phyloP scores from a whole-genome alignment of 2,797 vertebrate genomes.

The Semotilus atromaculatus region DNA sequence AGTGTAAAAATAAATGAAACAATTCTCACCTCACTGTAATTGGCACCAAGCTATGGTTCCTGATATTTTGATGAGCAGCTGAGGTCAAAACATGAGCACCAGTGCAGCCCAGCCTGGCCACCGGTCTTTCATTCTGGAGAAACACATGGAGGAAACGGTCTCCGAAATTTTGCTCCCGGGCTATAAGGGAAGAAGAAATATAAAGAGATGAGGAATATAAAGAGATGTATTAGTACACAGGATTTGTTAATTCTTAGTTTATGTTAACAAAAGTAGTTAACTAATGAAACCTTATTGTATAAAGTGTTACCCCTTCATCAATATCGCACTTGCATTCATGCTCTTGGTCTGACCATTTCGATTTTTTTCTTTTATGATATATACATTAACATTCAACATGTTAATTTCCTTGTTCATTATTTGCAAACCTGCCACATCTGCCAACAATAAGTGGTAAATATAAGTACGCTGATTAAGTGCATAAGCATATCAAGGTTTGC shows the following conservation, averaged over 20 bases:
- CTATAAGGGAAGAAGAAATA: slow-evolving; percentile 71
- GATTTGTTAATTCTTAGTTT: too few species aligned
- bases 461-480: not conserved
- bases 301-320: too few species aligned
- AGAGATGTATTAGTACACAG: too few species aligned
- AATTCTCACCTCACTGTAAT: slow-evolving; percentile 79
- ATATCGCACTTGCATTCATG: not conserved
- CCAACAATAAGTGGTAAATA: not conserved
- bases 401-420: not conserved
- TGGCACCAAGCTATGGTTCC: slow-evolving; percentile 70
- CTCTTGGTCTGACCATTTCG: not conserved
- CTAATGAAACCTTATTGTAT: too few species aligned
- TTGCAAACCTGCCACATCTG: not conserved
- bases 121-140: slow-evolving; percentile 80
- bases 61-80: slow-evolving; percentile 72
- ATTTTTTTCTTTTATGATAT: not conserved
- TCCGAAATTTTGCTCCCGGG: slow-evolving; percentile 77
- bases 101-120: slow-evolving; percentile 78
- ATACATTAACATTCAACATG: not conserved
- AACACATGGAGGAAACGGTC: slow-evolving; percentile 85
- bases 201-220: slow-evolving; percentile 48
- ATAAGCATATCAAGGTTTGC: not conserved
- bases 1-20: not conserved
- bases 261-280: too few species aligned
- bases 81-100: slow-evolving; percentile 72